phyloP scores from a whole-genome alignment of 2,113 vertebrate species.

The Pseudorhombus dupliciocellatus region DNA sequence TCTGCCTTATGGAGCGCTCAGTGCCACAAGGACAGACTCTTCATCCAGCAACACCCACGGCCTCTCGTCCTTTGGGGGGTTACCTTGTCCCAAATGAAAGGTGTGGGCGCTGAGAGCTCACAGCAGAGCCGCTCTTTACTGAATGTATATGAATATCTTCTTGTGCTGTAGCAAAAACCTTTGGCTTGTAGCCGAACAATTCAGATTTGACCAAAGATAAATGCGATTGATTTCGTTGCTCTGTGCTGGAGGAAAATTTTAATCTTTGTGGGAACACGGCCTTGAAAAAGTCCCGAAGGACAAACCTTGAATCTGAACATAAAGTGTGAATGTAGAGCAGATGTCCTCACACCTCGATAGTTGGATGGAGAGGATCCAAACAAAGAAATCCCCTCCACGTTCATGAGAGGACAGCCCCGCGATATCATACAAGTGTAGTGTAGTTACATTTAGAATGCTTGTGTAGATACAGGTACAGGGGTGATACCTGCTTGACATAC shows the following conservation, averaged over 20 bases:
- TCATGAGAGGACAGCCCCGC: no score
- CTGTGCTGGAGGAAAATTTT: conserved; percentile 11
- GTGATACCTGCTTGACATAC: no score
- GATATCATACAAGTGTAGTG: no score
- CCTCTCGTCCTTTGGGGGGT: neutral
- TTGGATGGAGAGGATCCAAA: neutral
- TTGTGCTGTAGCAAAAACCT: conserved; percentile 10
- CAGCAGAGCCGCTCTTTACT: conserved; percentile 30
- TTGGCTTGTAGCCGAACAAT: conserved; percentile 48
- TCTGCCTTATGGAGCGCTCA: conserved; percentile 46
- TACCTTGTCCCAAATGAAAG: neutral
- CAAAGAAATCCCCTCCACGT: no score
- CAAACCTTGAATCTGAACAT: neutral
- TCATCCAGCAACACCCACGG: neutral
- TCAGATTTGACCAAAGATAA: conserved; percentile 55
- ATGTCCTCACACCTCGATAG: neutral
- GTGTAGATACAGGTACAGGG: no score
- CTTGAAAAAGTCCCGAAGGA: neutral
- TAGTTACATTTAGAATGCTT: no score
- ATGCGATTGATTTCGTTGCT: conserved; percentile 3
- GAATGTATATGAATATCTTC: conserved; percentile 36
- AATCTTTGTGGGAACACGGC: neutral
- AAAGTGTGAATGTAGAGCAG: neutral
- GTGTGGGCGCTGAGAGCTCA: neutral
- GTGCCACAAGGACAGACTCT: conserved; percentile 7